Percentiles rank a stretch among this genome's conserved stretches.
These are phyloP conservation scores for Characodon lateralis DNA, from an alignment of 2,797 vertebrate genomes.

Conservation along the genomic window DNA sequence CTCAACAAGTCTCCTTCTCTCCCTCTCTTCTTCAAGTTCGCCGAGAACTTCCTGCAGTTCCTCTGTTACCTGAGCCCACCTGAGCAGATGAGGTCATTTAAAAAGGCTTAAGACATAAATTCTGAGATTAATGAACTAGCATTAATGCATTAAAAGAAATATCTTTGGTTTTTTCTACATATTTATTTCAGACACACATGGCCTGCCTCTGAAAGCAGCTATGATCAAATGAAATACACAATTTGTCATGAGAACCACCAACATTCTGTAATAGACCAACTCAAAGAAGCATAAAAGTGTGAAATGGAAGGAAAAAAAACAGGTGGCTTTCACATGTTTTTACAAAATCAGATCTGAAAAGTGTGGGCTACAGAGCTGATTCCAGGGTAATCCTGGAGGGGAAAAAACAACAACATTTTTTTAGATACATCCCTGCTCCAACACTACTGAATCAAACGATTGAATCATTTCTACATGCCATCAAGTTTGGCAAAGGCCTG, in stretches of 20 bases:
- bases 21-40: slow-evolving; percentile 80
- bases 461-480: no score
- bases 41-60: slow-evolving; percentile 70
- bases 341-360: background rate
- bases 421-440: no score
- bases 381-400: background rate
- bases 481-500: no score
- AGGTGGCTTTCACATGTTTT: no score
- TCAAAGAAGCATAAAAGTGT: background rate
- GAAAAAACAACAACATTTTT: background rate
- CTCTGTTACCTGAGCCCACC: slow-evolving; percentile 79
- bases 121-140: background rate
- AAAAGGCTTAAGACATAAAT: background rate
- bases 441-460: no score
- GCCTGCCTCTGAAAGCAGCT: background rate
- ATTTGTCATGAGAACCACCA: no score
- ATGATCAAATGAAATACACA: background rate
- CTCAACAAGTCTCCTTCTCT: slow-evolving; percentile 65
- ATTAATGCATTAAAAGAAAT: no score
- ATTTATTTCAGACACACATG: background rate
- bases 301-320: background rate
- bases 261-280: background rate
- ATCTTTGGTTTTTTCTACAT: no score
- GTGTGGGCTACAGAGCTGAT: background rate
- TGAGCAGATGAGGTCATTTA: slow-evolving; percentile 29